Base-by-base conservation (phyloP, 1,140 invertebrate species). In the Cephus cinctus region DNA sequence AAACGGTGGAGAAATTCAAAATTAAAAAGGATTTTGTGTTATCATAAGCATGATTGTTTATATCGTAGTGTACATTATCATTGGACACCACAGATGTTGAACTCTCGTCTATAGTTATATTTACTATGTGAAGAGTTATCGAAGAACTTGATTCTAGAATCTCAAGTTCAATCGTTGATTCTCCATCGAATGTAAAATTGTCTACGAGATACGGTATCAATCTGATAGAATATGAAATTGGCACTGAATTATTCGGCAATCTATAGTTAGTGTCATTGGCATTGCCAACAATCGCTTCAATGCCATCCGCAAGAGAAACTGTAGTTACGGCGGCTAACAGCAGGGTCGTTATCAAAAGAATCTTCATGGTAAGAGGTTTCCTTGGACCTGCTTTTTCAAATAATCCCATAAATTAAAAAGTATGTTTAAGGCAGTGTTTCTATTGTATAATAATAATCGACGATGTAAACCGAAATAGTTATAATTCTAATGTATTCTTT, bases 201-300 rank as follows among this genome's bases (percentile, higher is more conserved):
- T 69, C 75, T 22, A 72, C 64, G 9, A 87, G 76, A 50, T 86
- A 76, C 1, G 84, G 80, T 60, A 78, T 77, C 0, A 89, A 75
- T 19, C 75, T 76, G 8, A 89, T 71, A 27, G 86, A 79, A 61
- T 89, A 89, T 57, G 81, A 78, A 11, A 80, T 59, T 0, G 87
- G 87, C 12, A 69, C 54, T 0, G 83, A 78, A 23, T 77, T 60
- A 2, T 56, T 65, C 0, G 86, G 83, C 4, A 92, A 75, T 1
- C 83, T 77, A 49, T 84, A 78, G 5, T 54, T 25, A 11, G 5
- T 18, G 4, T 43, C 22, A 21, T 35, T n/a, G n/a, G n/a, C n/a
- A n/a, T n/a, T n/a, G n/a, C n/a, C n/a, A n/a, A n/a, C n/a, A n/a
- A n/a, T n/a, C n/a, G n/a, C n/a, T n/a, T n/a, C n/a, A n/a, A n/a